Conservation (phyloP, 2,888 invertebrate genomes). For the Teinopalpus imperialis region DNA sequence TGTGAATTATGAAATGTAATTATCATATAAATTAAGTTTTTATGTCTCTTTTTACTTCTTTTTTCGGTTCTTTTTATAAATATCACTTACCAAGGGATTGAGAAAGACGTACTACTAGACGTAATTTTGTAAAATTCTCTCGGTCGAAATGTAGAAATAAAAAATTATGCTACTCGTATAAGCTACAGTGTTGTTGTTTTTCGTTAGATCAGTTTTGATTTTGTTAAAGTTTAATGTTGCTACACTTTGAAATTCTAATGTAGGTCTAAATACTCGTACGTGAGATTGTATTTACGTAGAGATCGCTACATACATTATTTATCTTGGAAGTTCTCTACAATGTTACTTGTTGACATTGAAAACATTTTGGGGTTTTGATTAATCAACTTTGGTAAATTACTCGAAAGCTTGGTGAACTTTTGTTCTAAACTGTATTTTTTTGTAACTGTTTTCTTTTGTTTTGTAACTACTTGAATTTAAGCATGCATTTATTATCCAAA, state of each 20-base stretch:
- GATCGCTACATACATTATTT: constrained; percentile 8
- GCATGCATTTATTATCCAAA: too few relatives aligned
- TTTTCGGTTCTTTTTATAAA: too few relatives aligned
- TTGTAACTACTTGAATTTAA: neutral
- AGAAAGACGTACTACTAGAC: constrained; percentile 24
- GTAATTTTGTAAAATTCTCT: constrained; percentile 35
- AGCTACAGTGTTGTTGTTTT: constrained; percentile 35
- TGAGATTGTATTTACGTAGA: neutral
- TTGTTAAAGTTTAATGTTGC: constrained; percentile 37
- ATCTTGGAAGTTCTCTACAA: constrained; percentile 3
- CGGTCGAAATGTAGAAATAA: constrained; percentile 27
- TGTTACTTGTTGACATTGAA: neutral
- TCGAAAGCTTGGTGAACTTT: too few relatives aligned
- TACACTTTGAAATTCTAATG: constrained; percentile 37
- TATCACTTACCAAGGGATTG: too few relatives aligned
- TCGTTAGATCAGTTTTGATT: constrained; percentile 26
- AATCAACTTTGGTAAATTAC: too few relatives aligned
- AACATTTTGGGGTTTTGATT: too few relatives aligned
- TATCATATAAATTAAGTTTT: too few relatives aligned
- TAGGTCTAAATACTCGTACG: constrained; percentile 28
- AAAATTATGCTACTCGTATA: constrained; percentile 28
- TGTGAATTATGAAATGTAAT: too few relatives aligned
- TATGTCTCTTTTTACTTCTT: too few relatives aligned
- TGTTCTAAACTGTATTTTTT: neutral
- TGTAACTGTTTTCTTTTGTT: too few relatives aligned